Evolutionary conservation across 2,113 vertebrate genomes (phyloP).

Genomic region (Prionailurus bengalensis): DNA sequence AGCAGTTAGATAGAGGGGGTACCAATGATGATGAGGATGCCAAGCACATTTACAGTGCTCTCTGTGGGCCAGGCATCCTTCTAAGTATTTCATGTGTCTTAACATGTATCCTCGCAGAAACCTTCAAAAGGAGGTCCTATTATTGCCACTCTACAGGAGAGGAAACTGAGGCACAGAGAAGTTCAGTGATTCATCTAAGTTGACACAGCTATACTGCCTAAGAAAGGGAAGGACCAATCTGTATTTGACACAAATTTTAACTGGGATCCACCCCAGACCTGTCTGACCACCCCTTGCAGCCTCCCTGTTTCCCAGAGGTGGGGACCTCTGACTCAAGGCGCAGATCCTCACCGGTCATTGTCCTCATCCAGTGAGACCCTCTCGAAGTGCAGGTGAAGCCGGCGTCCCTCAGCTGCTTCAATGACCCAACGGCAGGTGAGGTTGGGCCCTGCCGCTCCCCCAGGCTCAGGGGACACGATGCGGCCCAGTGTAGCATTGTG

Average conservation of each 20-base stretch:
- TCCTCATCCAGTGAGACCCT: slow-evolving; percentile 95
- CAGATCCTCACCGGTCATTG: slow-evolving; percentile 91
- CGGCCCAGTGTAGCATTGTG: slow-evolving; percentile 94
- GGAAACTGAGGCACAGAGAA: neutral
- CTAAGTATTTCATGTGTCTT: neutral
- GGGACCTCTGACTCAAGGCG: neutral
- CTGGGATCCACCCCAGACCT: neutral
- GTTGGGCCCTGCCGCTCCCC: slow-evolving; percentile 93
- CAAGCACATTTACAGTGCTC: neutral
- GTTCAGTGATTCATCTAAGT: neutral
- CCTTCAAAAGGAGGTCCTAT: neutral
- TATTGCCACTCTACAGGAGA: neutral
- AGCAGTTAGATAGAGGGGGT: neutral
- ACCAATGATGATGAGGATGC: neutral
- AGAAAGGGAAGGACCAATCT: neutral
- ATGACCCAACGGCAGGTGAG: slow-evolving; percentile 96
- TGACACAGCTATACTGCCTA: neutral
- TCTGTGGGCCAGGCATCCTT: neutral
- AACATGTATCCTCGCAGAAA: slow-evolving; percentile 12
- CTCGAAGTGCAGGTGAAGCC: slow-evolving; percentile 95
- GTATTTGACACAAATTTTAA: neutral
- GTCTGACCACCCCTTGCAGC: neutral
- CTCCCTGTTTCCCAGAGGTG: neutral
- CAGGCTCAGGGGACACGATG: slow-evolving; percentile 91
- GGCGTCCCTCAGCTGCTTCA: slow-evolving; percentile 93